Evolutionary conservation across 2,888 invertebrate genomes (phyloP).

Genomic region (Hirtodrosophila alboralis): DNA sequence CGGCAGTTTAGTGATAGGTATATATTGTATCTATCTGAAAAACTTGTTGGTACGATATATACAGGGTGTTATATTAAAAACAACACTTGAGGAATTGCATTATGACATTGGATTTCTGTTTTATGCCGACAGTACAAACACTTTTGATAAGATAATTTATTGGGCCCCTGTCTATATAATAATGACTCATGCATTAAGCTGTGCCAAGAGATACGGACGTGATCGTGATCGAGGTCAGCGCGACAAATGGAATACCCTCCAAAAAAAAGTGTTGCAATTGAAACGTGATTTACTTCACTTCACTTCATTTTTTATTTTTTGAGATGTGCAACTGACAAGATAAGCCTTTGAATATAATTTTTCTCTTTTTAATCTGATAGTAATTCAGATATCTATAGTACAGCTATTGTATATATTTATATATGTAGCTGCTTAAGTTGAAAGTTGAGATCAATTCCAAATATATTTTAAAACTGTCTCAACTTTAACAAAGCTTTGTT

Average conservation of each 20-base stretch:
- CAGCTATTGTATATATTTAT: no score
- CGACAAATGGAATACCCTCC: constrained; percentile 29
- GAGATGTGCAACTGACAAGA: no score
- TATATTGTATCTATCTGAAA: background rate
- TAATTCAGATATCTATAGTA: no score
- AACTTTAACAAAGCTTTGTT: no score
- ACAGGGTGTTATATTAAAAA: constrained; percentile 44
- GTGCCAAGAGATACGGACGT: constrained; percentile 28
- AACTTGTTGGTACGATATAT: constrained; percentile 1
- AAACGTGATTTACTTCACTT: constrained; percentile 10
- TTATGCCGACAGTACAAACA: constrained; percentile 21
- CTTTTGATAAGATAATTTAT: constrained; percentile 43
- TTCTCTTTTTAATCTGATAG: no score
- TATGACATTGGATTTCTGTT: constrained; percentile 29
- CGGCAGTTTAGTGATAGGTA: constrained; percentile 28
- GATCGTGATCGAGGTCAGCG: constrained; percentile 31
- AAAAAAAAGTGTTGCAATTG: background rate
- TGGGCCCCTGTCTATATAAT: constrained; percentile 27
- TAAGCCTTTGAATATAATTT: no score
- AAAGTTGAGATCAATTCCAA: no score
- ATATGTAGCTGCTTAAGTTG: no score
- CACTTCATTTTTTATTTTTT: background rate
- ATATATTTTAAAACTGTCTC: no score
- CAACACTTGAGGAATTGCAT: constrained; percentile 37
- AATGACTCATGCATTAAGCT: constrained; percentile 36